phyloP scores from a whole-genome alignment of 2,797 vertebrate genomes.

The Pseudochirops corinnae region DNA sequence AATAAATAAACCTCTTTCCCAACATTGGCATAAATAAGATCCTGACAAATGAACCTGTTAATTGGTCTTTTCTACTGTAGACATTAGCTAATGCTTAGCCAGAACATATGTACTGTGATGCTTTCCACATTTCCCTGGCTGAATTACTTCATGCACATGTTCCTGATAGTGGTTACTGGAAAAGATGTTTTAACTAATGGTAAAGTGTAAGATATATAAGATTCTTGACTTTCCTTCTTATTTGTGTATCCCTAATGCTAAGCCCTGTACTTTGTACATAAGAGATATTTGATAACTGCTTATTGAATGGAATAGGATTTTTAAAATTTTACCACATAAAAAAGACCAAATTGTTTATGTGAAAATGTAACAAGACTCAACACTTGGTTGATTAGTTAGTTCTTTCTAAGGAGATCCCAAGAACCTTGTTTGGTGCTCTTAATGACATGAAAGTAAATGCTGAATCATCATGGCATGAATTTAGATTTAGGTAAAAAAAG shows the following conservation, averaged over 20 bases:
- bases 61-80: background rate
- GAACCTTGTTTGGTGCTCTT: background rate
- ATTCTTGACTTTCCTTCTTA: conserved; percentile 2
- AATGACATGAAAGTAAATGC: background rate
- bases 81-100: background rate
- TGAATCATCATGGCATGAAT: background rate
- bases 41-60: background rate
- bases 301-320: background rate
- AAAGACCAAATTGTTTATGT: background rate
- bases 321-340: background rate
- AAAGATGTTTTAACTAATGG: background rate
- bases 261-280: background rate
- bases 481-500: background rate
- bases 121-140: background rate
- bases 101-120: background rate
- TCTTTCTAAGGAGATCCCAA: background rate
- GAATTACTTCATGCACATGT: background rate
- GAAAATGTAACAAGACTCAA: background rate
- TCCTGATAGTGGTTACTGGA: background rate
- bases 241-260: background rate
- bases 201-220: background rate
- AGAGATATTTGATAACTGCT: background rate
- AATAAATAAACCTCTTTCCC: background rate
- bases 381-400: background rate
- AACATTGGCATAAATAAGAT: background rate